Evolutionary conservation across 2,797 vertebrate species (phyloP).

Genomic region (Acestrorhynchus altus): DNA sequence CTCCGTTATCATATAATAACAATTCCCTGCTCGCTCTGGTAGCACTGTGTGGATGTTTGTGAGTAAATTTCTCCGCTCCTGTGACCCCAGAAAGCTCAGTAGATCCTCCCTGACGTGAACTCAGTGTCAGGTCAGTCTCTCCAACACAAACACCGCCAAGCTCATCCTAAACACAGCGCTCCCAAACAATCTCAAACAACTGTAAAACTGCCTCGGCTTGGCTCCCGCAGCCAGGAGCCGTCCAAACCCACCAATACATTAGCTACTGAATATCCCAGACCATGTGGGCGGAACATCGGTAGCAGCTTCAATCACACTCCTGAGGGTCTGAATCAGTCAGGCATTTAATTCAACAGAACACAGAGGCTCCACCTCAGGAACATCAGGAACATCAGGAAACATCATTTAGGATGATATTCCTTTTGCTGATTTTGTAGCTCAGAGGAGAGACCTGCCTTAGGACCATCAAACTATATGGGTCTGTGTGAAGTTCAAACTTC

Average conservation of each 20-base stretch:
- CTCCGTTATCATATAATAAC: background rate
- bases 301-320: background rate
- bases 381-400: background rate
- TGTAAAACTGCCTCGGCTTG: slow-evolving; percentile 39
- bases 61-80: slow-evolving; percentile 24
- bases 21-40: background rate
- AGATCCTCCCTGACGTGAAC: slow-evolving; percentile 33
- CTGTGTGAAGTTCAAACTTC: no score
- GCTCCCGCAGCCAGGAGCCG: slow-evolving; percentile 6
- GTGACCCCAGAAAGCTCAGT: slow-evolving; percentile 34
- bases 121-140: slow-evolving; percentile 25
- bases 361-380: background rate
- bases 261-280: slow-evolving; percentile 27
- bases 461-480: no score
- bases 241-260: slow-evolving; percentile 24
- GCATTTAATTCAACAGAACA: background rate
- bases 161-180: slow-evolving; percentile 45
- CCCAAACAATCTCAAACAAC: slow-evolving; percentile 37
- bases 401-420: background rate
- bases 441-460: no score
- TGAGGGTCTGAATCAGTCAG: slow-evolving; percentile 5
- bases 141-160: slow-evolving; percentile 46
- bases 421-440: no score
- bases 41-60: slow-evolving; percentile 1
- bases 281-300: background rate